Conservation (phyloP, 2,797 vertebrate species). For the Nasua narica region DNA sequence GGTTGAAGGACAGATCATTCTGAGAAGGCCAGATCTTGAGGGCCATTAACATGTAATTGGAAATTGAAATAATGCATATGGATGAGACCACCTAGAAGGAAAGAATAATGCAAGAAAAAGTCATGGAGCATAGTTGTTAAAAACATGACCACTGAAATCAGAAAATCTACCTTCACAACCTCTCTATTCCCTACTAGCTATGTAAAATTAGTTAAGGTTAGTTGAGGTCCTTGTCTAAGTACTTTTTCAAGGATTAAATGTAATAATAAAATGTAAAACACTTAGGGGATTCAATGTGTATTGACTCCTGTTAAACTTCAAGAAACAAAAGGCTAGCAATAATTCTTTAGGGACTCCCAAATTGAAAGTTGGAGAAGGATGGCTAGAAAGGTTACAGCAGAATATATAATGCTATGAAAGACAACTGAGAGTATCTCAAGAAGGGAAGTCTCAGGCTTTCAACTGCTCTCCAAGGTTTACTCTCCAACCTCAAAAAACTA, state of each 20-base stretch:
- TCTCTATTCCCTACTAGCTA: not conserved
- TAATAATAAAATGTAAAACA: not conserved
- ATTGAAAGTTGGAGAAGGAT: not conserved
- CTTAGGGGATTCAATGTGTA: not conserved
- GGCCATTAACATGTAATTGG: not conserved
- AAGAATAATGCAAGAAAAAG: not conserved
- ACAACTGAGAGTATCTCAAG: not conserved
- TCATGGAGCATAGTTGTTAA: not conserved
- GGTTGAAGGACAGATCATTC: not conserved
- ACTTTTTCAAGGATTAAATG: not conserved
- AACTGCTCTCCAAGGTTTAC: not conserved
- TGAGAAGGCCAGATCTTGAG: not conserved
- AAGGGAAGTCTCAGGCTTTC: not conserved
- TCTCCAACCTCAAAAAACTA: not conserved
- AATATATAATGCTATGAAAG: not conserved
- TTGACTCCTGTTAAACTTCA: not conserved
- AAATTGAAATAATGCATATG: not conserved
- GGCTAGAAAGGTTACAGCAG: not conserved
- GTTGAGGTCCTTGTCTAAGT: not conserved
- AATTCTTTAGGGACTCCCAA: not conserved
- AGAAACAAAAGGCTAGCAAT: not conserved
- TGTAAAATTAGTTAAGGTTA: not conserved
- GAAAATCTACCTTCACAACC: not conserved
- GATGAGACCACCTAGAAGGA: not conserved
- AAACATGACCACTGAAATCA: not conserved